These are phyloP conservation scores for Cichlasoma orientale DNA, from an alignment of 2,797 vertebrate species.

Conservation along the genomic window DNA sequence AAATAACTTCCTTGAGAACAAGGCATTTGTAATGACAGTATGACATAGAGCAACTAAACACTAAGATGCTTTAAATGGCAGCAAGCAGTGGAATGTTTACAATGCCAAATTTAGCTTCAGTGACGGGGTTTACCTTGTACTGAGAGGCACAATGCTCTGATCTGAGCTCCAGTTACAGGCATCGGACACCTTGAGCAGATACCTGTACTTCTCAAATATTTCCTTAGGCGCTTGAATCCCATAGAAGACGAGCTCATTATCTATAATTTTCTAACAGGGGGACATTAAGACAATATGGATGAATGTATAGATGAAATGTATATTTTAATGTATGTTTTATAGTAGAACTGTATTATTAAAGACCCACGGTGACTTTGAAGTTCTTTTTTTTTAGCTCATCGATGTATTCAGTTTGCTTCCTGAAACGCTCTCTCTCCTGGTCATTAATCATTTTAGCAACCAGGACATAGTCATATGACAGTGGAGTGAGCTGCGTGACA, in stretches of 20 bases:
- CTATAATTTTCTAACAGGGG: slow-evolving; percentile 70
- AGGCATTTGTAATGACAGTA: neutral
- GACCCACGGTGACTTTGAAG: slow-evolving; percentile 84
- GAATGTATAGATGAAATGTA: neutral
- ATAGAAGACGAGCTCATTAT: slow-evolving; percentile 82
- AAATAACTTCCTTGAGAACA: neutral
- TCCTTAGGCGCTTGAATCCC: slow-evolving; percentile 84
- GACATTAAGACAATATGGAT: neutral
- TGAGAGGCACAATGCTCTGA: slow-evolving; percentile 68
- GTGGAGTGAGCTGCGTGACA: slow-evolving; percentile 65
- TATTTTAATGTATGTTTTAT: neutral
- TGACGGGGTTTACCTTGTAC: slow-evolving; percentile 73
- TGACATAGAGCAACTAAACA: neutral
- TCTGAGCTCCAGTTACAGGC: slow-evolving; percentile 82
- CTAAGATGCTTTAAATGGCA: neutral
- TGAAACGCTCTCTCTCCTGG: slow-evolving; percentile 38
- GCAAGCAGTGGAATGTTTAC: neutral
- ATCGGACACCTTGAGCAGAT: slow-evolving; percentile 83
- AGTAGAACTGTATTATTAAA: neutral
- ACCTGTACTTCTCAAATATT: slow-evolving; percentile 84
- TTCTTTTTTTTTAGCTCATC: slow-evolving; percentile 81
- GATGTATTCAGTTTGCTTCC: slow-evolving; percentile 82
- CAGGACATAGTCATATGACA: slow-evolving; percentile 86
- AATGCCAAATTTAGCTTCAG: neutral
- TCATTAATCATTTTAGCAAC: slow-evolving; percentile 76